These are phyloP conservation scores for Triops longicaudatus DNA, from an alignment of 1,140 invertebrate genomes.

Conservation along the genomic window DNA sequence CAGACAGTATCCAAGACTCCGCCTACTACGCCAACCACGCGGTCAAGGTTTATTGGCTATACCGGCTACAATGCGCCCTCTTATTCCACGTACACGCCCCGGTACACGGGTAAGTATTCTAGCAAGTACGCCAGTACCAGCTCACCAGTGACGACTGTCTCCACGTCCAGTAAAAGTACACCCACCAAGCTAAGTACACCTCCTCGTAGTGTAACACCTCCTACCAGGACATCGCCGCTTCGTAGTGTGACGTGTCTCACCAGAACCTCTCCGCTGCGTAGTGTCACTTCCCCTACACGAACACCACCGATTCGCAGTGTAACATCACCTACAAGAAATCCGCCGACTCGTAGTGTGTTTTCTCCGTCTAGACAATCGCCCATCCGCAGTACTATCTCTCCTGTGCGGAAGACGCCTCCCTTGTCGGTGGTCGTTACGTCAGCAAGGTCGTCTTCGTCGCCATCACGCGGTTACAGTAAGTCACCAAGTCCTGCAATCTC, in stretches of 20 bases:
- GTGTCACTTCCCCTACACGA: too few species aligned
- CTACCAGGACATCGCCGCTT: too few species aligned
- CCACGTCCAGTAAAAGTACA: not conserved
- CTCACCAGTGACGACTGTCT: not conserved
- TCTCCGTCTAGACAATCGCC: not conserved
- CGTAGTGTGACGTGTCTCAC: too few species aligned
- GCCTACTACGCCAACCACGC: not conserved
- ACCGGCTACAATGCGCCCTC: constrained; percentile 23
- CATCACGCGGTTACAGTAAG: constrained; percentile 8
- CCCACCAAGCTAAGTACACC: not conserved
- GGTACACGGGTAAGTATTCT: constrained; percentile 19
- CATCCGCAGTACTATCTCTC: not conserved
- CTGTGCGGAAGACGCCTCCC: not conserved
- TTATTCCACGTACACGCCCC: constrained; percentile 21
- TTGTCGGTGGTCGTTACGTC: not conserved
- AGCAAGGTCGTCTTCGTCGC: not conserved
- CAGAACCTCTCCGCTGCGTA: too few species aligned
- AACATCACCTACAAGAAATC: too few species aligned
- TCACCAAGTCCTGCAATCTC: constrained; percentile 14
- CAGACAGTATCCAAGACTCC: not conserved
- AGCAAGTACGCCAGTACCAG: constrained; percentile 25
- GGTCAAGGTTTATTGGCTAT: constrained; percentile 28
- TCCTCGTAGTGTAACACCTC: not conserved
- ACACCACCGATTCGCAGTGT: too few species aligned
- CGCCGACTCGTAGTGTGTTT: too few species aligned